phyloP scores from a whole-genome alignment of 1,140 invertebrate species.

The Mycetomoellerius zeteki region DNA sequence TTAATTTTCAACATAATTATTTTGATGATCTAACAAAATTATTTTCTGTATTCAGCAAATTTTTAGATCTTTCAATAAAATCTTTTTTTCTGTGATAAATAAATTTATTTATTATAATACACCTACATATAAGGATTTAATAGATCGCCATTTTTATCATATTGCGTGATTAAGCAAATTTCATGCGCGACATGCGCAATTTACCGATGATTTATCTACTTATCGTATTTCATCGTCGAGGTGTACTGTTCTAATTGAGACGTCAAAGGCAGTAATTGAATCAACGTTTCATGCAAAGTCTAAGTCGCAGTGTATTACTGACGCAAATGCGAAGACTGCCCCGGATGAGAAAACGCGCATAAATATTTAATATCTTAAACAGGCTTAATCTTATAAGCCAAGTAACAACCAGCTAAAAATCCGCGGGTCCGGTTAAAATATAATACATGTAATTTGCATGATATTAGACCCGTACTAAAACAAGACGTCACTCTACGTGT shows the following conservation, averaged over 20 bases:
- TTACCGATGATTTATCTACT: conserved; percentile 21
- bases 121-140: background rate
- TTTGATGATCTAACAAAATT: too few species aligned
- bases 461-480: background rate
- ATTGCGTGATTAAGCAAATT: conserved; percentile 4
- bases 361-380: conserved; percentile 44
- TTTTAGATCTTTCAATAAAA: too few species aligned
- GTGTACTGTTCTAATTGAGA: conserved; percentile 42
- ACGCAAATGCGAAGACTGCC: conserved; percentile 21
- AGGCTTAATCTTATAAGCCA: background rate
- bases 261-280: conserved; percentile 28
- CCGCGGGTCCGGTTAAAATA: background rate
- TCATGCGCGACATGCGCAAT: background rate
- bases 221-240: conserved; percentile 18
- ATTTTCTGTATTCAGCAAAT: too few species aligned
- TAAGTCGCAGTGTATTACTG: background rate
- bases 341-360: background rate
- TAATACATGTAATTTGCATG: background rate
- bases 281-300: conserved; percentile 41
- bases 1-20: too few species aligned
- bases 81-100: too few species aligned
- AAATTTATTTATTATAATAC: background rate
- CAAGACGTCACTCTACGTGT: background rate
- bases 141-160: background rate
- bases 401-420: conserved; percentile 22